Evolutionary conservation across 1,140 invertebrate species (phyloP), one percentile per base, ranked within the genome.

Genomic region (Luehdorfia chinensis): DNA sequence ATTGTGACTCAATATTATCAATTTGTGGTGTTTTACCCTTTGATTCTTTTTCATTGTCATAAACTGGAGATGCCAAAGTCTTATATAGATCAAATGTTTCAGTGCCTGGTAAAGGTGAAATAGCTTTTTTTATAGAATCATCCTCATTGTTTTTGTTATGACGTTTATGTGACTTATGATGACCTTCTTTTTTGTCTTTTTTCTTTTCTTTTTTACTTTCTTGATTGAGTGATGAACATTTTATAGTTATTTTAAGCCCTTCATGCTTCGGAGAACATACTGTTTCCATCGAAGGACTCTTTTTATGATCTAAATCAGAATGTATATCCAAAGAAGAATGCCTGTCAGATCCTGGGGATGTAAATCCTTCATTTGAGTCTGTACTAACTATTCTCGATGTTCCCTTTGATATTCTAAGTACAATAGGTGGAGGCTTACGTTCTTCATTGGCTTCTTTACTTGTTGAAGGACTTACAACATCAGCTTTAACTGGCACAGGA

Each of bases 331-430:
- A 53, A 37, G 78, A 85, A 30, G 84, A 87, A 67, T 87, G 76
- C 55, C 87, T 71, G 46, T 88, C 87, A 55, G 87, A 85, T 53
- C 76, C 69, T 49, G 87, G 87, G 30, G 87, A 88, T 50, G 84
- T 86, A 39, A 87, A 76, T 9, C 86, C 74, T 71, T 90, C 90
- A 83, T 90, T 90, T 44, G 89, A 90, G 60, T 90, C 89, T 27
- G 89, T 90, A 63, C 90, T 90, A 34, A 90, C 87, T 67, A 90
- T 87, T 55, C 89, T 88, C 23, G 90, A 91, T 43, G 89, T 91
- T 34, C 90, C 90, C 75, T 91, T 91, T 25, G 90, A 90, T 80
- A 90, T 90, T 64, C 90, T 80, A 4, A 90, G 62, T 31, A 90
- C 89, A 57, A 90, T 90, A 25, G 90, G 90, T 47, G 90, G 89